phyloP scores from a whole-genome alignment of 2,113 vertebrate genomes.

The Poeciliopsis occidentalis region DNA sequence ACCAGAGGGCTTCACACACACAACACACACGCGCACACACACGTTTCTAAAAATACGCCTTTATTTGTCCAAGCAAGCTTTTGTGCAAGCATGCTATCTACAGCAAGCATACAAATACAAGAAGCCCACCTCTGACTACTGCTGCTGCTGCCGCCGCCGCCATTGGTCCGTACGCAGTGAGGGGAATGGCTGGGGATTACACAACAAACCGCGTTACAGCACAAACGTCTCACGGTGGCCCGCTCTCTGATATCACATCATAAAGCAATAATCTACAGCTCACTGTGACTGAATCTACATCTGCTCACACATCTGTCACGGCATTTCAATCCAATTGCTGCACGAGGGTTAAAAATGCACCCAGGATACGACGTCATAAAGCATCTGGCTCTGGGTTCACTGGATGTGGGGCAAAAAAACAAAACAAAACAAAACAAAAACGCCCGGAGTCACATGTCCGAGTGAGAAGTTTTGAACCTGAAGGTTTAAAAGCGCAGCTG shows the following conservation, averaged over 20 bases:
- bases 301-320: constrained; percentile 47
- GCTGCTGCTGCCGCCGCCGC: constrained; percentile 91
- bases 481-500: constrained; percentile 16
- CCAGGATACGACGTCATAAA: background rate
- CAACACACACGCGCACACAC: constrained; percentile 32
- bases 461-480: constrained; percentile 15
- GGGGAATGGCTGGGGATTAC: constrained; percentile 89
- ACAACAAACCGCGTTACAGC: constrained; percentile 38
- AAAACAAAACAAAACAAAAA: background rate
- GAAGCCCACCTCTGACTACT: constrained; percentile 87
- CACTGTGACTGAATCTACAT: constrained; percentile 28
- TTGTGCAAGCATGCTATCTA: constrained; percentile 20
- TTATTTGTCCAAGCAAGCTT: constrained; percentile 50
- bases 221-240: constrained; percentile 18
- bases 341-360: background rate
- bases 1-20: constrained; percentile 39
- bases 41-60: constrained; percentile 76
- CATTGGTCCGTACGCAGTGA: constrained; percentile 98
- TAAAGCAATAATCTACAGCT: constrained; percentile 38
- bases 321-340: constrained; percentile 25
- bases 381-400: background rate
- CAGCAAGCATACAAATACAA: constrained; percentile 26
- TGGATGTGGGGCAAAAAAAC: background rate
- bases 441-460: background rate
- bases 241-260: constrained; percentile 4